phyloP scores from a whole-genome alignment of 2,797 vertebrate species.

The Melanotaenia parkinsoni region DNA sequence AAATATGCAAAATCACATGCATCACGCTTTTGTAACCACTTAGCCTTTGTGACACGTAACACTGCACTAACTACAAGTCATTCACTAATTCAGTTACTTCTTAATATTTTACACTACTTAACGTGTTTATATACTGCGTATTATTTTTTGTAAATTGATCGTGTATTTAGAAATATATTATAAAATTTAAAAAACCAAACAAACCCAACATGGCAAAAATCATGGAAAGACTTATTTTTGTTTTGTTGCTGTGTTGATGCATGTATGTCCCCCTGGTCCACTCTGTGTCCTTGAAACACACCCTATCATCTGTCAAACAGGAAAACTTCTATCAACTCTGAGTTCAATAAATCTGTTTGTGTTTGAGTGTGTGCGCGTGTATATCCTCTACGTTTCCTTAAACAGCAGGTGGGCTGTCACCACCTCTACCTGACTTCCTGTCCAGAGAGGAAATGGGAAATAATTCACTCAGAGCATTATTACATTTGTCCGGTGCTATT shows the following conservation, averaged over 20 bases:
- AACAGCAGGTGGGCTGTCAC: slow-evolving; percentile 21
- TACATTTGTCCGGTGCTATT: slow-evolving; percentile 50
- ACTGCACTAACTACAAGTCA: slow-evolving; percentile 7
- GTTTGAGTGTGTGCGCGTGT: slow-evolving; percentile 1
- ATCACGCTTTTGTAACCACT: slow-evolving; percentile 4
- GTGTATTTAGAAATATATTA: neutral
- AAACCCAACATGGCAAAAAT: neutral
- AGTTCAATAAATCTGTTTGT: slow-evolving; percentile 26
- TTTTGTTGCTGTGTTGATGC: slow-evolving; percentile 37
- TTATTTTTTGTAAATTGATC: neutral
- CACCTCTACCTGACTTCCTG: slow-evolving; percentile 61
- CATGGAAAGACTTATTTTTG: slow-evolving; percentile 12
- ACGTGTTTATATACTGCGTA: neutral
- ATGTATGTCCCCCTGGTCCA: slow-evolving; percentile 17
- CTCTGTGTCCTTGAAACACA: slow-evolving; percentile 60
- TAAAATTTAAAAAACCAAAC: neutral
- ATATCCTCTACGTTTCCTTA: slow-evolving; percentile 51
- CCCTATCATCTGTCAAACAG: slow-evolving; percentile 54
- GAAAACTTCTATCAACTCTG: slow-evolving; percentile 49
- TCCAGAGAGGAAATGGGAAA: slow-evolving; percentile 68
- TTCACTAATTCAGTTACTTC: slow-evolving; percentile 22
- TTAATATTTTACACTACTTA: slow-evolving; percentile 27
- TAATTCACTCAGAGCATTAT: slow-evolving; percentile 49
- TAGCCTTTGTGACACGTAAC: neutral
- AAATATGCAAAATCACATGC: slow-evolving; percentile 7